Base-by-base conservation (phyloP, 2,113 vertebrate species). In the Pterocles gutturalis region DNA sequence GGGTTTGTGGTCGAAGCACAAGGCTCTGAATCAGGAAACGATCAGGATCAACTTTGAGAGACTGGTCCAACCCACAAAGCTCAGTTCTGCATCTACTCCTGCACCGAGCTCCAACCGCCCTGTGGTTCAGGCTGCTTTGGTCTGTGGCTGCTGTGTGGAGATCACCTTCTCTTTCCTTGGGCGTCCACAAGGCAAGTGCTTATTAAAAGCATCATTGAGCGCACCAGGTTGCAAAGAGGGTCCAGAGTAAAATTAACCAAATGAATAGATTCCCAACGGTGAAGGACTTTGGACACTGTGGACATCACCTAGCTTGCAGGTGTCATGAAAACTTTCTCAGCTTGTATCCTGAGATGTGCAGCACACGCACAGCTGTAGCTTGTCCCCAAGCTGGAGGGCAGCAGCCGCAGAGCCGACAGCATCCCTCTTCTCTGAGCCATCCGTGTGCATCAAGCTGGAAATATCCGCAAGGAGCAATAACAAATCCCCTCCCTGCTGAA, bases 11-110 rank as follows among this genome's bases (percentile, higher is more conserved):
- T 72, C 70, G 61, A 33, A 75, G 61, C 41, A 73, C 31, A 76
- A 80, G 49, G 53, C 36, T 92, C 86, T 76, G 76, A 88, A 79
- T 76, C 45, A 79, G 93, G 87, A 96, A 92, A 89, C 33, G 4
- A n/a, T 57, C 72, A 86, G 86, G 83, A 87, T 60, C 60, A 53
- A 25, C 88, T 95, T 64, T 4, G 17, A 75, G 69, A 93, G 54
- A 43, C 66, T n/a, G 2, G 43, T 92, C 76, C 45, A 93, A 65
- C 64, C 45, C 57, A 34, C 94, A 89, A 61, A 64, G 15, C 31
- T 93, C 61, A 66, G 26, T 78, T 92, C 90, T 93, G 28, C 46
- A 48, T 54, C 78, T 94, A 45, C 41, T 87, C 7, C 48, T 58
- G 22, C n/a, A 71, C 24, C 0, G 7, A 67, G 60, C 43, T 90